Conservation (phyloP, 2,888 invertebrate genomes). For the Chloroclysta siterata region DNA sequence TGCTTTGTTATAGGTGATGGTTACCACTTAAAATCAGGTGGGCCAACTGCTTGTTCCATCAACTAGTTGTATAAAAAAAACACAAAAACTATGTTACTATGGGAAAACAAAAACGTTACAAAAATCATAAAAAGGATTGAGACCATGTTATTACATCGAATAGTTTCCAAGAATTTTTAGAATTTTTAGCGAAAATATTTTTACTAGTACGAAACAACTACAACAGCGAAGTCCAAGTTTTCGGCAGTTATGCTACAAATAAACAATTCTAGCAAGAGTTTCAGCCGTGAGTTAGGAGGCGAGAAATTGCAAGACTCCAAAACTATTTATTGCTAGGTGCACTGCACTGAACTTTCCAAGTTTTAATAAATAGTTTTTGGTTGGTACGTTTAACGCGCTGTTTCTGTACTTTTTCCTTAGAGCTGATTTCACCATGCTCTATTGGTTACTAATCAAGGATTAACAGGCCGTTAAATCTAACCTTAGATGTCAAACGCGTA, state of each 20-base stretch:
- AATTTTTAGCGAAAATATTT: neutral
- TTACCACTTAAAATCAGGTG: too few relatives aligned
- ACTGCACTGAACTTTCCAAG: slow-evolving; percentile 33
- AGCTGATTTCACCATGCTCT: too few relatives aligned
- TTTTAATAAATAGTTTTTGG: slow-evolving; percentile 21
- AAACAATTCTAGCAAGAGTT: slow-evolving; percentile 37
- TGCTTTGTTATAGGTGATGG: too few relatives aligned
- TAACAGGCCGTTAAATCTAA: too few relatives aligned
- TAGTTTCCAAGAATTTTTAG: neutral
- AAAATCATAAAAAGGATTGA: too few relatives aligned
- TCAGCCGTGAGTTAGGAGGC: slow-evolving; percentile 35
- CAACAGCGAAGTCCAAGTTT: slow-evolving; percentile 26
- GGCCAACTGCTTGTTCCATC: too few relatives aligned
- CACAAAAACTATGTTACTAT: too few relatives aligned
- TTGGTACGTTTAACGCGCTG: slow-evolving; percentile 2
- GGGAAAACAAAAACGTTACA: too few relatives aligned
- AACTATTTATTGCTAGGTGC: slow-evolving; percentile 43
- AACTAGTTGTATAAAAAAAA: too few relatives aligned
- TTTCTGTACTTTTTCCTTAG: neutral
- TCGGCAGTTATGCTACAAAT: slow-evolving; percentile 34
- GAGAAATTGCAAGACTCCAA: slow-evolving; percentile 38
- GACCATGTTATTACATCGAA: neutral
- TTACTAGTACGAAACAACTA: slow-evolving; percentile 1
- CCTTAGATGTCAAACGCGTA: too few relatives aligned
- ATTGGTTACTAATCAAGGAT: too few relatives aligned